Base-by-base conservation (phyloP, 2,888 invertebrate genomes). In the Dynastes tityus region DNA sequence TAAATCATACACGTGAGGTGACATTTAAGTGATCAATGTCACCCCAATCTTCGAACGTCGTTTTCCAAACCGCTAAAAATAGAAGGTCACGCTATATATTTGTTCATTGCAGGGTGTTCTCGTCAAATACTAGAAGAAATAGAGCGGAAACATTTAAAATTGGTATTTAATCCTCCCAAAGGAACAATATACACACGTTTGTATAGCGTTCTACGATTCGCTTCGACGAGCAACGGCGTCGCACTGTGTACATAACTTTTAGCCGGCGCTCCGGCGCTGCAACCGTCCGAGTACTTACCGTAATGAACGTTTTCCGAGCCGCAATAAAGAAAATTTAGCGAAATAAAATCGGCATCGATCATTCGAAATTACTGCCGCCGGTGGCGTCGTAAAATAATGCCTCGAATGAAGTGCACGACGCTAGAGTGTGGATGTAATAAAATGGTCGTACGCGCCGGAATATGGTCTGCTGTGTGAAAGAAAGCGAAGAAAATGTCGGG, bases 341-440 rank as follows among this genome's bases (percentile, higher is more conserved):
- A 64, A 68, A 68, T 68, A 68, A 68, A 68, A 68, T 49, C 27
- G 49, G 67, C 67, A 68, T 49, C 67, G 49, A 68, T 68, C 67
- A 68, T 68, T 68, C 27, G 67, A 49, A 68, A 68, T 68, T 68
- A 68, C 49, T 51, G 37, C 67, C 67, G 64, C 64, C 13, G 64
- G 64, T 37, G 37, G 37, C n/a, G 49, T 68, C 67, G 49, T 68
- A 68, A 68, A 68, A 68, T 68, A 68, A 45, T 49, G 67, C 49
- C 64, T 11, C 55, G 22, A 68, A 22, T 68, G 64, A 64, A 37
- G 16, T 37, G 40, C n/a, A 5, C 37, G 55, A 8, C 2, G 22
- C 22, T 58, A 58, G 55, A 16, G 9, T 45, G 45, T 45, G 45
- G 45, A 45, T 45, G 45, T 45, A 45, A 45, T 45, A 45, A 45